phyloP scores from a whole-genome alignment of 2,888 invertebrate genomes.

The Epinotia brunnichana region DNA sequence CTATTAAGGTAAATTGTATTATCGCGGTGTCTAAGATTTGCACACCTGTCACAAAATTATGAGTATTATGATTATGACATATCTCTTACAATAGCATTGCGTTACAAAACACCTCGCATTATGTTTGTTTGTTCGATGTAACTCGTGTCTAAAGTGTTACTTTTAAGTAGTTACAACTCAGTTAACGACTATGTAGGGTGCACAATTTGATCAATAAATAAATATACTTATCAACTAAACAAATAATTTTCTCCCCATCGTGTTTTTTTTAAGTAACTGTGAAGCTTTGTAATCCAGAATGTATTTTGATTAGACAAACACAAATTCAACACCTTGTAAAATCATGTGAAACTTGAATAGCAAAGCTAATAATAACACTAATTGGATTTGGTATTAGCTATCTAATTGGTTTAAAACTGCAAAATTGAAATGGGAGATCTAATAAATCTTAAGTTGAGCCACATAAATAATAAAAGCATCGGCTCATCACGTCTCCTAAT shows the following conservation, averaged over 20 bases:
- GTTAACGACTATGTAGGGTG: background rate
- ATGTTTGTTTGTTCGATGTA: constrained; percentile 5
- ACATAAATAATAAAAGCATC: constrained; percentile 16
- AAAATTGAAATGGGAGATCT: constrained; percentile 31
- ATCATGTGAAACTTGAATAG: background rate
- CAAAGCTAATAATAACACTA: constrained; percentile 5
- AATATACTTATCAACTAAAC: background rate
- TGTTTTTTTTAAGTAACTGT: background rate
- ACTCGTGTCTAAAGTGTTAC: background rate
- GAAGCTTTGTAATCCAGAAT: background rate
- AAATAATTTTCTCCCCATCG: background rate
- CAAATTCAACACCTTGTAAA: background rate
- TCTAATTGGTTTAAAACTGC: constrained; percentile 11
- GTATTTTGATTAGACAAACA: background rate
- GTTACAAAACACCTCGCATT: constrained; percentile 5
- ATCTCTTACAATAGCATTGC: constrained; percentile 21
- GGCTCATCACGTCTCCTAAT: constrained; percentile 20
- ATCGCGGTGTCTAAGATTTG: background rate
- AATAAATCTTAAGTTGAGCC: constrained; percentile 14
- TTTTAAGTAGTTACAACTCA: background rate
- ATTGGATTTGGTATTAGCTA: constrained; percentile 7
- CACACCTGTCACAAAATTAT: constrained; percentile 7
- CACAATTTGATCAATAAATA: background rate
- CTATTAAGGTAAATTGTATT: too few relatives aligned
- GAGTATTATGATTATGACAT: too few relatives aligned